Conservation (phyloP, 2,113 vertebrate species). For the Sphaerodactylus townsendi region DNA sequence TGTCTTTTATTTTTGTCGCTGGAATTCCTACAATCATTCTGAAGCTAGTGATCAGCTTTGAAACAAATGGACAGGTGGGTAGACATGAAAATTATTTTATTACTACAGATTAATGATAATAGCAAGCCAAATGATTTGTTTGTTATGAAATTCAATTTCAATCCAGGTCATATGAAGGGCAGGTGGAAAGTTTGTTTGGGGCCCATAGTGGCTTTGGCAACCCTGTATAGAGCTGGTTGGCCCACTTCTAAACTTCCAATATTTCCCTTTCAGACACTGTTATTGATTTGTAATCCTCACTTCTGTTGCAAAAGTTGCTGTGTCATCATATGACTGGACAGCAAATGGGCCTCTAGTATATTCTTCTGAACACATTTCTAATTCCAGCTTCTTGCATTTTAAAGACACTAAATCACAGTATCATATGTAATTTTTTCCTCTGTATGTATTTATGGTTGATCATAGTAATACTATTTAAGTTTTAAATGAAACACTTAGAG, state of each 20-base stretch:
- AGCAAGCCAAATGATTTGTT: no score
- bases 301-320: background rate
- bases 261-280: background rate
- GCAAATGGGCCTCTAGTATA: background rate
- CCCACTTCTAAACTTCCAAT: background rate
- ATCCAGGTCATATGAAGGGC: no score
- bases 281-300: background rate
- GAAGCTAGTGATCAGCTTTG: no score
- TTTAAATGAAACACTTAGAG: background rate
- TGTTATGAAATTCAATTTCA: no score
- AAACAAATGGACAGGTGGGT: no score
- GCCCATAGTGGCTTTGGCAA: no score
- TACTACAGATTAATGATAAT: no score
- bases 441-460: background rate
- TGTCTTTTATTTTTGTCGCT: no score
- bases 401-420: background rate
- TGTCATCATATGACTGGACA: background rate
- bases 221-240: no score
- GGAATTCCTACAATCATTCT: no score
- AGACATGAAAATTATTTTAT: no score
- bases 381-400: background rate
- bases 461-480: background rate
- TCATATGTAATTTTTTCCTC: background rate
- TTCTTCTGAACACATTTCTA: conserved; percentile 7
- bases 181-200: no score